Conservation (phyloP, 2,113 vertebrate genomes). For the Rhinichthys klamathensis region DNA sequence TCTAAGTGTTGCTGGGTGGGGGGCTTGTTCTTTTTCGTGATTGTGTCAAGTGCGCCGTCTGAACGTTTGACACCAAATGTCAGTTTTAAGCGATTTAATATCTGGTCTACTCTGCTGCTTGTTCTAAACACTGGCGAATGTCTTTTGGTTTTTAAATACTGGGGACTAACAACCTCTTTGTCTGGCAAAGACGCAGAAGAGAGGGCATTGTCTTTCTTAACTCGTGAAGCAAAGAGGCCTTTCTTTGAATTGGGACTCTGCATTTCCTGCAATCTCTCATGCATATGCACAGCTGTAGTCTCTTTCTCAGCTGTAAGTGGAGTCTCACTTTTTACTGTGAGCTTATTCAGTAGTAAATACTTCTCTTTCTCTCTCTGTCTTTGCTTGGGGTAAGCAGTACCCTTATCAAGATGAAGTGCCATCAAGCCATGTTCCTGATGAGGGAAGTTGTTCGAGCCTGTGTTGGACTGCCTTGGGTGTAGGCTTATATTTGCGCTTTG, state of each 20-base stretch:
- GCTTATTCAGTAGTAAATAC: neutral
- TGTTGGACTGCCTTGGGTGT: slow-evolving; percentile 28
- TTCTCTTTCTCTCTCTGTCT: slow-evolving; percentile 19
- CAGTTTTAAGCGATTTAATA: slow-evolving; percentile 69
- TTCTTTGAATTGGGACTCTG: slow-evolving; percentile 57
- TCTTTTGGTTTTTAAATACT: slow-evolving; percentile 53
- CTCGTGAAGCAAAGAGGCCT: slow-evolving; percentile 63
- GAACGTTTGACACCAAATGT: slow-evolving; percentile 65
- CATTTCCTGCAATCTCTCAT: slow-evolving; percentile 30
- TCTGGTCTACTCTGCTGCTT: slow-evolving; percentile 69
- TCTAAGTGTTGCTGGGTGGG: slow-evolving; percentile 40
- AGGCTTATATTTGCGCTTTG: slow-evolving; percentile 28
- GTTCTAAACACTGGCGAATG: slow-evolving; percentile 57
- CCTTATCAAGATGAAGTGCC: slow-evolving; percentile 24
- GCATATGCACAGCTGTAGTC: slow-evolving; percentile 47
- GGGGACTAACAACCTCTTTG: slow-evolving; percentile 28
- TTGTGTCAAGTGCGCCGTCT: slow-evolving; percentile 60
- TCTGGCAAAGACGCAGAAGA: slow-evolving; percentile 48
- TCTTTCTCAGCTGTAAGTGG: slow-evolving; percentile 49
- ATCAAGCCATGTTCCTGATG: slow-evolving; percentile 4
- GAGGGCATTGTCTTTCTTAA: slow-evolving; percentile 58
- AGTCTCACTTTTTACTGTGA: slow-evolving; percentile 7
- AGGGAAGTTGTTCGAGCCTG: slow-evolving; percentile 18
- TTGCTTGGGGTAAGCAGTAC: neutral
- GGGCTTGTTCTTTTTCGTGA: slow-evolving; percentile 62